These are phyloP conservation scores for Takifugu ocellatus DNA, from an alignment of 2,797 vertebrate genomes.

Conservation along the genomic window DNA sequence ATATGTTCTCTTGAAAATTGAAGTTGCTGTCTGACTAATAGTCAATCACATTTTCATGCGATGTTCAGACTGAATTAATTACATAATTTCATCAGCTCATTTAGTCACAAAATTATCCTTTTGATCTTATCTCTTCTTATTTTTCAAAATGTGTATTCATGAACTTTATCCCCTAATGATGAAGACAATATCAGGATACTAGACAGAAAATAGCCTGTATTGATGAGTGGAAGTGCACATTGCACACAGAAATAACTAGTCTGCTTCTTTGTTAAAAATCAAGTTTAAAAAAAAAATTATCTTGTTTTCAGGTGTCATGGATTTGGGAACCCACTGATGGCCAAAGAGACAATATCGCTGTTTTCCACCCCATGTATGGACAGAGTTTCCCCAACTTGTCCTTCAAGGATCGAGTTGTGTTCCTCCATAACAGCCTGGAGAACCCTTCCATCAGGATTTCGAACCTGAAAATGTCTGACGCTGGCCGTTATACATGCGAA, in stretches of 20 bases:
- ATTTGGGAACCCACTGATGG: constrained; percentile 65
- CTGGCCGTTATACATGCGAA: constrained; percentile 84
- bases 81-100: too few relatives aligned
- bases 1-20: constrained; percentile 36
- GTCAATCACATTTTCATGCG: constrained; percentile 17
- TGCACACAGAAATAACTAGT: too few relatives aligned
- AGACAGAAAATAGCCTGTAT: too few relatives aligned
- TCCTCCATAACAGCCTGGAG: constrained; percentile 60
- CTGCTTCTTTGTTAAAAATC: too few relatives aligned
- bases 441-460: constrained; percentile 78
- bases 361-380: constrained; percentile 76
- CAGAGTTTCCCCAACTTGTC: constrained; percentile 69
- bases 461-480: constrained; percentile 72
- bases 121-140: too few relatives aligned
- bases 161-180: too few relatives aligned
- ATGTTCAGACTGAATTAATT: too few relatives aligned
- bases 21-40: constrained; percentile 2
- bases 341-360: constrained; percentile 72
- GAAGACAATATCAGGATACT: too few relatives aligned
- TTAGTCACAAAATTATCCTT: too few relatives aligned
- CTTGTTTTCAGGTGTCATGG: constrained; percentile 78
- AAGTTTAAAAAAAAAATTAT: too few relatives aligned
- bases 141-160: too few relatives aligned
- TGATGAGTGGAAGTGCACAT: too few relatives aligned
- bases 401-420: constrained; percentile 65